phyloP scores from a whole-genome alignment of 2,888 invertebrate species.

The Cabera pusaria region DNA sequence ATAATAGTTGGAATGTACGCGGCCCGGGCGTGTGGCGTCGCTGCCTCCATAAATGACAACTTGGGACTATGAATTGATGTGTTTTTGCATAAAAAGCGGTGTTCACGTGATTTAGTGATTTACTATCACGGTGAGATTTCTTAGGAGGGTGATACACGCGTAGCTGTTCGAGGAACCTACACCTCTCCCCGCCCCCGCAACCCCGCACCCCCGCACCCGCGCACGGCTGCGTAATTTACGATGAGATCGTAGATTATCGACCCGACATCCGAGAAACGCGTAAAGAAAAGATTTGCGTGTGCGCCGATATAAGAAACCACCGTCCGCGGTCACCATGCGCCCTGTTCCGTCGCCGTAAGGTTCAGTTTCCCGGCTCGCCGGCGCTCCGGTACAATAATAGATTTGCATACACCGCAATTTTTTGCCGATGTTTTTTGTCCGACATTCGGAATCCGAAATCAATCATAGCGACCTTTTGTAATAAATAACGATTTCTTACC shows the following conservation, averaged over 20 bases:
- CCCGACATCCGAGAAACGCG: slow-evolving; percentile 20
- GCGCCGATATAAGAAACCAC: slow-evolving; percentile 9
- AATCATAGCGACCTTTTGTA: slow-evolving; percentile 36
- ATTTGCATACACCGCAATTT: slow-evolving; percentile 47
- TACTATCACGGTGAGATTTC: slow-evolving; percentile 1
- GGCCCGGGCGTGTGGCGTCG: too few relatives aligned
- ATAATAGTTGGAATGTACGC: slow-evolving; percentile 22
- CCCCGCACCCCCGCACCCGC: not conserved
- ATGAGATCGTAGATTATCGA: slow-evolving; percentile 33
- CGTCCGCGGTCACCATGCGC: too few relatives aligned
- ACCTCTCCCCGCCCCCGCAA: too few relatives aligned
- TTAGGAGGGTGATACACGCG: too few relatives aligned
- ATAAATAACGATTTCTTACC: slow-evolving; percentile 37
- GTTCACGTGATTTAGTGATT: slow-evolving; percentile 20
- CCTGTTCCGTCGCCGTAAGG: slow-evolving; percentile 1
- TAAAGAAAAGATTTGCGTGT: slow-evolving; percentile 22
- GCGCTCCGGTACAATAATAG: slow-evolving; percentile 34
- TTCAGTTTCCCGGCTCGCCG: slow-evolving; percentile 1
- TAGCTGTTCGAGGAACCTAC: slow-evolving; percentile 4
- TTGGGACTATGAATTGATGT: too few relatives aligned
- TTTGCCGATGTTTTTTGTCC: slow-evolving; percentile 46
- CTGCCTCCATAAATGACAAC: too few relatives aligned
- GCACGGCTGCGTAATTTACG: slow-evolving; percentile 31
- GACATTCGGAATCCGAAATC: slow-evolving; percentile 33
- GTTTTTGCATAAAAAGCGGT: slow-evolving; percentile 13